A percentile compares a stretch with the other conserved stretches of the same genome.
phyloP scores from a whole-genome alignment of 1,140 invertebrate genomes.

The Drosophila jambulina region DNA sequence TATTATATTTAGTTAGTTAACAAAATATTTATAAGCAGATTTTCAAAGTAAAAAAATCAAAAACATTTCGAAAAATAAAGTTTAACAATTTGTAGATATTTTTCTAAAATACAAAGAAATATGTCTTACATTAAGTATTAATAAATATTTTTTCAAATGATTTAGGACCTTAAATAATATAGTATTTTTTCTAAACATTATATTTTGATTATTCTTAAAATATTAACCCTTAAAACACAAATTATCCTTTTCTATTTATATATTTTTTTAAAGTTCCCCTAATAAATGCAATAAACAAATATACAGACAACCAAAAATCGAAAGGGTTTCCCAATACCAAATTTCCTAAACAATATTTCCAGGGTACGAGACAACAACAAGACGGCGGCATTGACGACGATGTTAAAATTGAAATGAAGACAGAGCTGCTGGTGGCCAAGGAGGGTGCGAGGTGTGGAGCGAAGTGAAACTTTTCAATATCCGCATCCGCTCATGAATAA shows the following conservation, averaged over 20 bases:
- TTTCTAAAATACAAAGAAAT: no score
- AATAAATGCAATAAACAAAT: neutral
- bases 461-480: slow-evolving; percentile 82
- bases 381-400: slow-evolving; percentile 44
- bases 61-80: no score
- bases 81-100: no score
- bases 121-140: no score
- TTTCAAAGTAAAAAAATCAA: no score
- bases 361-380: slow-evolving; percentile 34
- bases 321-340: neutral
- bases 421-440: slow-evolving; percentile 43
- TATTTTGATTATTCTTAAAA: no score
- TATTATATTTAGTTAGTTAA: neutral
- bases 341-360: neutral
- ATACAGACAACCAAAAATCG: neutral
- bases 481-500: slow-evolving; percentile 83
- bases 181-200: no score
- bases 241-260: neutral
- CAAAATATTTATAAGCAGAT: neutral
- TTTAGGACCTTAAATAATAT: no score
- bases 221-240: no score
- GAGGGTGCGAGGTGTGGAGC: slow-evolving; percentile 22
- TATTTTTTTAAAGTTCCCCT: no score
- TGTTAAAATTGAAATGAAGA: slow-evolving; percentile 78
- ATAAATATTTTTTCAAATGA: no score